A percentile compares a stretch with the other conserved stretches of the same genome.
Evolutionary conservation across 2,888 invertebrate species (phyloP).

Genomic region (Ichneumon xanthorius): DNA sequence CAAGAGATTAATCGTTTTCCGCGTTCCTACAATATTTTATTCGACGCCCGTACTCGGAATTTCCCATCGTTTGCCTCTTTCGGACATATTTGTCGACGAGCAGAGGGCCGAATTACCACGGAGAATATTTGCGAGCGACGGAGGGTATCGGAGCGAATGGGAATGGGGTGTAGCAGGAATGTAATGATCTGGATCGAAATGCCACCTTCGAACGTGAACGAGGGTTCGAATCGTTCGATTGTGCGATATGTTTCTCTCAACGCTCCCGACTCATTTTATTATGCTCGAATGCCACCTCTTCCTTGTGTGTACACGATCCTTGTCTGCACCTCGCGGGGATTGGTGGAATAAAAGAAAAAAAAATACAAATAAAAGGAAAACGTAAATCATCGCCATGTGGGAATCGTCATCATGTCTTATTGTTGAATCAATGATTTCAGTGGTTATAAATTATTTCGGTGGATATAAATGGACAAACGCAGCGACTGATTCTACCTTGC

Average conservation of each 20-base stretch:
- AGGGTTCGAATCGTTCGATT: conserved; percentile 26
- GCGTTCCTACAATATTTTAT: not conserved
- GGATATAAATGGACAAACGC: too few relatives aligned
- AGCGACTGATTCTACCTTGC: too few relatives aligned
- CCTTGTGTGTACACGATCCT: conserved; percentile 1
- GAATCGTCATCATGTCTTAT: too few relatives aligned
- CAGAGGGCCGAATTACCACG: conserved; percentile 5
- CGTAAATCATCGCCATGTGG: too few relatives aligned
- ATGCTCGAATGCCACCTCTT: not conserved
- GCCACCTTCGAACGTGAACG: not conserved
- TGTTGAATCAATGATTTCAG: too few relatives aligned
- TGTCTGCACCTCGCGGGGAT: not conserved
- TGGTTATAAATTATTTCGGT: too few relatives aligned
- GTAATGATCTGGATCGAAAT: conserved; percentile 22
- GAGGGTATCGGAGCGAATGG: not conserved
- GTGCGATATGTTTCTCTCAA: conserved; percentile 22
- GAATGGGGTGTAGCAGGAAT: not conserved
- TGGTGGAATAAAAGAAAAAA: not conserved
- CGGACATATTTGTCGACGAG: not conserved
- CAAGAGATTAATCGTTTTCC: not conserved
- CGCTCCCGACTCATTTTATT: not conserved
- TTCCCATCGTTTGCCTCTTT: not conserved
- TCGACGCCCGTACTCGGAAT: not conserved
- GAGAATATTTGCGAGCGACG: not conserved
- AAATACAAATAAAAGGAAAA: not conserved